A percentile compares a stretch with the other conserved stretches of the same genome.
Conservation (phyloP, 2,113 vertebrate species). For the Protobothrops flavoviridis region DNA sequence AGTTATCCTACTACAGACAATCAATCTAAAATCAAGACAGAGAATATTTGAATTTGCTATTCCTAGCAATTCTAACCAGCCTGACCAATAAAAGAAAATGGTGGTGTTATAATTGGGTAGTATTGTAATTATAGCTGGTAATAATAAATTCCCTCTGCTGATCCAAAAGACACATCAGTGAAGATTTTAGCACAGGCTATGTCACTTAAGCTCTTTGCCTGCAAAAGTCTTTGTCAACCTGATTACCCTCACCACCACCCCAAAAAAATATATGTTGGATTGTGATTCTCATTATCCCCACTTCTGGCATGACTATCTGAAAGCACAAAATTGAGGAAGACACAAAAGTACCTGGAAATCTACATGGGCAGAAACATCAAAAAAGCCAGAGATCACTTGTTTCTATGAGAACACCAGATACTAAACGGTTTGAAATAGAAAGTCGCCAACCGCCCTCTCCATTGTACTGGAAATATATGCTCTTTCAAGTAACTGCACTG, state of each 20-base stretch:
- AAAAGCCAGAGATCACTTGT: background rate
- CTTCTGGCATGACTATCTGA: background rate
- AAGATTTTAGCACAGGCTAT: background rate
- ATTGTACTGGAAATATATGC: background rate
- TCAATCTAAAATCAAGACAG: background rate
- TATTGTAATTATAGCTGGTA: background rate
- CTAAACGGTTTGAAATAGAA: background rate
- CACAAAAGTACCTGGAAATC: background rate
- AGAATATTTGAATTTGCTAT: background rate
- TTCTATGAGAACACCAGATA: background rate
- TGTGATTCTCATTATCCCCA: background rate
- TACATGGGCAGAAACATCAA: background rate
- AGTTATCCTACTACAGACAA: background rate
- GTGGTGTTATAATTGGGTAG: background rate
- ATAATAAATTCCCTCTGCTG: background rate
- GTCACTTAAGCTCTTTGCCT: background rate
- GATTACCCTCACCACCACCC: background rate
- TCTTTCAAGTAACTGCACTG: background rate
- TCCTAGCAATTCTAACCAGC: background rate
- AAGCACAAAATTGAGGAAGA: background rate
- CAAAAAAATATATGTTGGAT: background rate
- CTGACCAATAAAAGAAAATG: background rate
- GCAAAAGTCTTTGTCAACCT: background rate
- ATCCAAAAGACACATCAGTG: background rate
- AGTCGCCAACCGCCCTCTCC: background rate